A percentile compares a stretch with the other conserved stretches of the same genome.
Evolutionary conservation across 2,888 invertebrate genomes (phyloP).

Genomic region (Yponomeuta malinellus): DNA sequence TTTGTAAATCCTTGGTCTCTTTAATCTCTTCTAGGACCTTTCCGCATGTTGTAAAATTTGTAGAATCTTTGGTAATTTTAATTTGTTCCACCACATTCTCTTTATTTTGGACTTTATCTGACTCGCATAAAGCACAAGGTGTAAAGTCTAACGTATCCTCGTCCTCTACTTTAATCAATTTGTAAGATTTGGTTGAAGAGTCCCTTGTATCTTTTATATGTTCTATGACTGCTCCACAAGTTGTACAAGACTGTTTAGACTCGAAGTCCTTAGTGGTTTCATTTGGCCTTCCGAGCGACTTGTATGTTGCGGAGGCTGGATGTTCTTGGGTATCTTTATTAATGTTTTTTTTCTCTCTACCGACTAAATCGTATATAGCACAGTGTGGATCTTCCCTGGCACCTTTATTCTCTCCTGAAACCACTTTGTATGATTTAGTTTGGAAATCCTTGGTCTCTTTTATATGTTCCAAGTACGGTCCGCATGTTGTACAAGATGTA

Average conservation of each 20-base stretch:
- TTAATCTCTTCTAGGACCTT: background rate
- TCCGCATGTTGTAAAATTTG: background rate
- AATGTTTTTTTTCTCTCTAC: too few relatives aligned
- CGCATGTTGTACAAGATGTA: background rate
- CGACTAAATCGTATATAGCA: background rate
- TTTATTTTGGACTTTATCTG: too few relatives aligned
- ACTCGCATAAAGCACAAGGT: too few relatives aligned
- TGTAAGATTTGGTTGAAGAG: background rate
- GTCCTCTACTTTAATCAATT: background rate
- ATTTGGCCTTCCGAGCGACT: too few relatives aligned
- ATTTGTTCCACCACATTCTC: too few relatives aligned
- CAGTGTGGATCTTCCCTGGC: background rate
- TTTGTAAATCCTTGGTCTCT: background rate
- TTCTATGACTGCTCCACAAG: background rate
- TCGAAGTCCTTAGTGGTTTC: background rate
- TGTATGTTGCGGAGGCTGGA: too few relatives aligned
- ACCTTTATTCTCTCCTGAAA: background rate
- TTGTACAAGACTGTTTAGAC: background rate
- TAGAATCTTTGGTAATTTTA: too few relatives aligned
- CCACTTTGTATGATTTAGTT: too few relatives aligned
- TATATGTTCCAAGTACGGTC: background rate
- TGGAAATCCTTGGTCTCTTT: background rate
- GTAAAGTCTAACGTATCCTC: too few relatives aligned
- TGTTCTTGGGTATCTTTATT: too few relatives aligned
- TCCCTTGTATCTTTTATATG: background rate